Base-by-base conservation (phyloP, 2,113 vertebrate genomes). In the Ramphastos sulfuratus region DNA sequence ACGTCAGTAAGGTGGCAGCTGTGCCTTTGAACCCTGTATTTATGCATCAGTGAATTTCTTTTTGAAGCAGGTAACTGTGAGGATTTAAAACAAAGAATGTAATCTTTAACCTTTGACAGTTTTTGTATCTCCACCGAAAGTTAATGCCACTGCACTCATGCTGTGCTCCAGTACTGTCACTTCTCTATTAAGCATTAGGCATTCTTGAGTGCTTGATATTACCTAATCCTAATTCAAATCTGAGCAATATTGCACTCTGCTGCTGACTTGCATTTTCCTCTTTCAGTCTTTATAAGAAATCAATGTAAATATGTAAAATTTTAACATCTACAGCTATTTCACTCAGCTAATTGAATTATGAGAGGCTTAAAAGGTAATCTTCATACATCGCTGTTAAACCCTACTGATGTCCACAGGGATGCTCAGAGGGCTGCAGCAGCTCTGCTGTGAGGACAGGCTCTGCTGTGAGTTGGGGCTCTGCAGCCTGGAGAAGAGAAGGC, bases 241-340 rank as follows among this genome's bases (percentile, higher is more conserved):
- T 13, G 2, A 73, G 65, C 83, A 82, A 10, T 70, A n/a, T 44
- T 83, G 15, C n/a, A 39, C 61, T 94, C 58, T 60, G 70, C 87
- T 71, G 30, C 30, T 73, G 77, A 56, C 75, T 82, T 77, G 73
- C 35, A 55, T 93, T 66, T 78, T 78, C 39, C 46, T 77, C 69
- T 90, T 93, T 81, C 66, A 77, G 75, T 91, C 63, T 80, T 85
- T 67, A 64, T 92, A 92, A 92, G 72, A 85, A 95, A 93, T 94
- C 71, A 44, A 20, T 93, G 39, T 59, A 85, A 80, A 64, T 56
- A 30, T 69, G 37, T 92, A 90, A 94, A 95, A 96, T 60, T 78
- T 80, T 44, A 92, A 74, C 44, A 50, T 63, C 48, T 92, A 33
- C n/a, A 75, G 48, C 63, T 86, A 8, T 89, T 94, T 92, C 42